Conservation (phyloP, 2,113 vertebrate species). For the Hippocampus mohnikei region DNA sequence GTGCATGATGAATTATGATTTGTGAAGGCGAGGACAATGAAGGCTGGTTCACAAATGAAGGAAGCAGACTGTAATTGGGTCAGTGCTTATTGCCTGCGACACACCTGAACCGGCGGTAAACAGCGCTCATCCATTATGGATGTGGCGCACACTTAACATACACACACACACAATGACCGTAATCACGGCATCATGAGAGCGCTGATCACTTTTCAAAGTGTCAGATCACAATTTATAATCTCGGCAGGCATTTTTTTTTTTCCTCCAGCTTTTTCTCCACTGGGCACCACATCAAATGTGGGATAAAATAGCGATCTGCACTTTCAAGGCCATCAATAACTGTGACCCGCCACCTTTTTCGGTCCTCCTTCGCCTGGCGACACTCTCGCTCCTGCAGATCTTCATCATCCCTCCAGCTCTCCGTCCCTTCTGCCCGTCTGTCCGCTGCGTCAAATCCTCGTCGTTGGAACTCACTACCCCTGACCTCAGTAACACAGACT, state of each 20-base stretch:
- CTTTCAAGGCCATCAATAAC: too few species aligned
- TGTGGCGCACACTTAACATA: conserved; percentile 45
- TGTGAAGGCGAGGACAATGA: conserved; percentile 74
- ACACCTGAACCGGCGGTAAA: conserved; percentile 72
- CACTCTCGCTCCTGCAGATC: too few species aligned
- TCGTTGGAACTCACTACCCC: too few species aligned
- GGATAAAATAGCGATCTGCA: too few species aligned
- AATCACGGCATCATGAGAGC: not conserved
- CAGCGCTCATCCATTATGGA: conserved; percentile 69
- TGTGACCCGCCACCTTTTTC: too few species aligned
- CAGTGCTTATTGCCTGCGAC: conserved; percentile 69
- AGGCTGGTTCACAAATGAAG: conserved; percentile 74
- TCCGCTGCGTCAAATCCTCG: too few species aligned
- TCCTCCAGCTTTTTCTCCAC: not conserved
- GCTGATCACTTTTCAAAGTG: not conserved
- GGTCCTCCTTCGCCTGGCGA: too few species aligned
- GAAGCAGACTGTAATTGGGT: conserved; percentile 72
- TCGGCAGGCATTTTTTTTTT: not conserved
- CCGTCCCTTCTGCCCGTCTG: too few species aligned
- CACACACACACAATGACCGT: conserved; percentile 22
- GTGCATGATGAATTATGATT: conserved; percentile 53
- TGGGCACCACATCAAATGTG: too few species aligned
- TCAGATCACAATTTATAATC: not conserved
- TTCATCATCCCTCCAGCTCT: too few species aligned
- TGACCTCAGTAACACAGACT: too few species aligned